These are phyloP conservation scores for Antitype chi DNA, from an alignment of 2,888 invertebrate species.

Conservation along the genomic window DNA sequence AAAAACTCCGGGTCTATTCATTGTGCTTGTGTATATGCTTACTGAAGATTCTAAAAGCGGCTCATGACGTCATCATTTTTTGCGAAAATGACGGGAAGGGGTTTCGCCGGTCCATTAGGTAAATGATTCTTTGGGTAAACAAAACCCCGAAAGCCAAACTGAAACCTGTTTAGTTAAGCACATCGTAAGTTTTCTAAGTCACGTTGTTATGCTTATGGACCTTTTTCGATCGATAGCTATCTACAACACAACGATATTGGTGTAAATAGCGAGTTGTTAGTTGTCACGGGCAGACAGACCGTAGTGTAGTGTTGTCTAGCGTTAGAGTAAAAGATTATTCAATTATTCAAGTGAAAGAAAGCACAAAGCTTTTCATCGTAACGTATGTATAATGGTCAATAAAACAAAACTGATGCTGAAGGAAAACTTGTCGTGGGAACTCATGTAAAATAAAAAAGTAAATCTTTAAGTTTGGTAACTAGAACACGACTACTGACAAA, in stretches of 20 bases:
- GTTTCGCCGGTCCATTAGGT: constrained; percentile 50
- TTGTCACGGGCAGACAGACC: not conserved
- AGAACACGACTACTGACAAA: too few species aligned
- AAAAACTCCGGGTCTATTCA: not conserved
- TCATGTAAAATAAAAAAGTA: not conserved
- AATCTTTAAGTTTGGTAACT: too few species aligned
- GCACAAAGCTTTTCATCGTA: not conserved
- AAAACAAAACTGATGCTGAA: not conserved
- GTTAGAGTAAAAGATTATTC: not conserved
- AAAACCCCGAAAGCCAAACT: constrained; percentile 32
- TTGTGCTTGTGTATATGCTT: constrained; percentile 1
- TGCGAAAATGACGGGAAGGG: constrained; percentile 37
- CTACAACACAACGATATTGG: not conserved
- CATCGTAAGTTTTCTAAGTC: constrained; percentile 22
- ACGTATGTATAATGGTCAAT: not conserved
- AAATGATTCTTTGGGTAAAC: constrained; percentile 54
- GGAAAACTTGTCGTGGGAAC: not conserved
- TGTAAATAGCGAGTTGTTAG: constrained; percentile 6
- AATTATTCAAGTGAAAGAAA: constrained; percentile 17
- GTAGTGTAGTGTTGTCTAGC: not conserved
- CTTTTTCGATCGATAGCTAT: constrained; percentile 11
- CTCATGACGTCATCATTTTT: constrained; percentile 51
- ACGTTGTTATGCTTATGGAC: constrained; percentile 19
- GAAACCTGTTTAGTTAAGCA: constrained; percentile 33
- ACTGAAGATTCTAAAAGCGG: constrained; percentile 22